Conservation (phyloP, 2,113 vertebrate genomes). For the Otis tarda region DNA sequence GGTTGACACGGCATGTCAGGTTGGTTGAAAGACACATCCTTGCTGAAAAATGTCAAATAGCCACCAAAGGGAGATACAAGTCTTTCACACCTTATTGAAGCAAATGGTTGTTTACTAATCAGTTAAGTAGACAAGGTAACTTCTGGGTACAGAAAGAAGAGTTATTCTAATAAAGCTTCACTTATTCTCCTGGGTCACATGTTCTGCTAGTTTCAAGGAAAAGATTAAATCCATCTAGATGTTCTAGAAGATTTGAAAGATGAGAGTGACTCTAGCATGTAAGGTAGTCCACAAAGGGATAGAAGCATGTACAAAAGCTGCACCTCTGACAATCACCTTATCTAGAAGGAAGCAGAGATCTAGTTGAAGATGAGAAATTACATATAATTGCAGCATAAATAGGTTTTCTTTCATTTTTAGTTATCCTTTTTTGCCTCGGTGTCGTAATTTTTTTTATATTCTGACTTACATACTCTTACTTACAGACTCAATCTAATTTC, state of each 20-base stretch:
- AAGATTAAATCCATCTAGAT: not conserved
- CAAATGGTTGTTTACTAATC: not conserved
- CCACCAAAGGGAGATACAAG: not conserved
- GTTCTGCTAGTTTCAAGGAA: not conserved
- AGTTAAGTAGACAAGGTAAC: not conserved
- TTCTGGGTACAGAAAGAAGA: not conserved
- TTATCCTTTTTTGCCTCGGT: not conserved
- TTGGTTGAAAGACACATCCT: not conserved
- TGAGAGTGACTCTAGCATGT: not conserved
- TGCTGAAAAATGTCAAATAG: not conserved
- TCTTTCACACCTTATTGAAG: not conserved
- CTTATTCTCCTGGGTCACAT: not conserved
- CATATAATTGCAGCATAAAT: not conserved
- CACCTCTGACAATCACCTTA: not conserved
- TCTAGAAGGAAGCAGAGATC: not conserved
- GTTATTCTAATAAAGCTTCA: not conserved
- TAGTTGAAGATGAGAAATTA: not conserved
- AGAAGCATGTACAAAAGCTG: not conserved
- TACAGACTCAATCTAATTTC: not conserved
- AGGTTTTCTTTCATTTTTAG: not conserved
- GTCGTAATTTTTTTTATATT: not conserved
- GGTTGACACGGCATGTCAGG: not conserved
- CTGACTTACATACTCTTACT: not conserved
- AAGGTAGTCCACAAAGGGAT: not conserved
- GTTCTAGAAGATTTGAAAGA: not conserved